phyloP scores from a whole-genome alignment of 2,113 vertebrate species.

The Leptodactylus fuscus region DNA sequence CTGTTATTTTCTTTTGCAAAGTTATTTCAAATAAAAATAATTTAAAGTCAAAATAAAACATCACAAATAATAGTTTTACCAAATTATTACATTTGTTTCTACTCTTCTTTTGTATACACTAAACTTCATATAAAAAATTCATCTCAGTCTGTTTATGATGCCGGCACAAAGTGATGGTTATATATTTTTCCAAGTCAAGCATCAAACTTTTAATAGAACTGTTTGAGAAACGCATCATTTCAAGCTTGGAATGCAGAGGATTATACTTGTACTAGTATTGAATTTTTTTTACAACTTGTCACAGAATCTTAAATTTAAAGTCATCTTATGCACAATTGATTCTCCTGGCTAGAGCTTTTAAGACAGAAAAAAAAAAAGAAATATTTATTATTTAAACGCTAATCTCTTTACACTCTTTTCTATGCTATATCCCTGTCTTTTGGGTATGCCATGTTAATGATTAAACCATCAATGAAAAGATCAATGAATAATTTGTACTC shows the following conservation, averaged over 20 bases:
- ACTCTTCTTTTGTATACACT: neutral
- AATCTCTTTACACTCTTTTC: constrained; percentile 14
- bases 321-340: constrained; percentile 52
- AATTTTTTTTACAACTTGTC: constrained; percentile 52
- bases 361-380: constrained; percentile 40
- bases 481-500: neutral
- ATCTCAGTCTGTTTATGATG: constrained; percentile 7
- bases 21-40: neutral
- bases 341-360: constrained; percentile 41
- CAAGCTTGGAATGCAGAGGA: constrained; percentile 30
- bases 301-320: constrained; percentile 52
- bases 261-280: constrained; percentile 48
- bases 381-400: constrained; percentile 43
- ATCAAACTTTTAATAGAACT: constrained; percentile 51
- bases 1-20: neutral
- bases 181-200: constrained; percentile 40
- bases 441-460: neutral
- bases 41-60: neutral
- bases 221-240: constrained; percentile 40
- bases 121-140: constrained; percentile 9
- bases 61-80: neutral
- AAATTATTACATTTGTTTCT: neutral
- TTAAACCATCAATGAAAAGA: constrained; percentile 22
- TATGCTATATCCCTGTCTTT: constrained; percentile 3
- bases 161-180: constrained; percentile 6